phyloP scores from a whole-genome alignment of 2,888 invertebrate genomes.

The Volucella bombylans region DNA sequence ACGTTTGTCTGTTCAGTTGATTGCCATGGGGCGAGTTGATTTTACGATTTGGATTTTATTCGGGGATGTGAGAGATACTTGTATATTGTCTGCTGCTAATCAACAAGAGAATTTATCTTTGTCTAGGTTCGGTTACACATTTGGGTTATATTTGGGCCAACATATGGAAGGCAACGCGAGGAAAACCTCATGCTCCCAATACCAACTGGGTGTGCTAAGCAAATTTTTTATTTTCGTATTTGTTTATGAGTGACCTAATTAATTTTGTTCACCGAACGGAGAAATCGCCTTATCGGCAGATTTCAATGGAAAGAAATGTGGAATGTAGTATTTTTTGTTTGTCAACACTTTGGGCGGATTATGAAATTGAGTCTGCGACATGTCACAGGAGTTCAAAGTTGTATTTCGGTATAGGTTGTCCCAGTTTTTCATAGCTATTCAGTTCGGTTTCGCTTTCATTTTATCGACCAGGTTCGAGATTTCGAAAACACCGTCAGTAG shows the following conservation, averaged over 20 bases:
- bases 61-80: no score
- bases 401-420: no score
- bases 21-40: background rate
- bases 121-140: background rate
- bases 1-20: slow-evolving; percentile 3
- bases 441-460: no score
- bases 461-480: no score
- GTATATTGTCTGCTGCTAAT: slow-evolving; percentile 15
- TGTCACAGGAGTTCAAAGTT: no score
- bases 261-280: slow-evolving; percentile 18
- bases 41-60: background rate
- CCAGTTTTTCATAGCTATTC: no score
- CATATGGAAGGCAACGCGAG: slow-evolving; percentile 35
- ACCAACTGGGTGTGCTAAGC: slow-evolving; percentile 25
- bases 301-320: no score
- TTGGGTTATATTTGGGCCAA: slow-evolving; percentile 6
- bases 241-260: slow-evolving; percentile 26
- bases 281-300: background rate
- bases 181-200: slow-evolving; percentile 21
- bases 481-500: no score
- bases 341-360: no score
- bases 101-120: background rate
- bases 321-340: no score
- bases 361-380: no score
- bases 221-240: slow-evolving; percentile 5